phyloP scores from a whole-genome alignment of 2,113 vertebrate species.

The Alethe diademata region DNA sequence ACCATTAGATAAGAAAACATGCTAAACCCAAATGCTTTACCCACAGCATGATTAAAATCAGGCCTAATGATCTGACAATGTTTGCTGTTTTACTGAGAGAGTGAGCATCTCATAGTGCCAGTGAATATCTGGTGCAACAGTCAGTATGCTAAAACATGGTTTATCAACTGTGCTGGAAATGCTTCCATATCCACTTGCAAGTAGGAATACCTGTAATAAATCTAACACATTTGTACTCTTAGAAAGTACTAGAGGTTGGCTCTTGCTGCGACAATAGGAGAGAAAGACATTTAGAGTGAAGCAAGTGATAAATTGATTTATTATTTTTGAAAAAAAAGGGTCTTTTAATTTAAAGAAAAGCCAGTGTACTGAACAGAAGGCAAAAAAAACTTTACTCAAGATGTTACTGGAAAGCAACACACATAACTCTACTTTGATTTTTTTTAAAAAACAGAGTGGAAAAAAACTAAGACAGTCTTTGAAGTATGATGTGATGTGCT shows the following conservation, averaged over 20 bases:
- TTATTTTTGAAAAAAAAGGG: background rate
- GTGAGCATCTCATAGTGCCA: background rate
- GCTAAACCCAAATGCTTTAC: background rate
- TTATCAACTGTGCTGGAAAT: fast-evolving
- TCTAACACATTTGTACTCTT: background rate
- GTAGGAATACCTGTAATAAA: background rate
- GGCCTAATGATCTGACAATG: background rate
- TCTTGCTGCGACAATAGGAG: background rate
- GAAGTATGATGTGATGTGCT: background rate
- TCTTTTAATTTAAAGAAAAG: background rate
- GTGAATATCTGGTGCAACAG: background rate
- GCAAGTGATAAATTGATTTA: fast-evolving
- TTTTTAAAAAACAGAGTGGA: background rate
- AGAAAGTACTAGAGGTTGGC: background rate
- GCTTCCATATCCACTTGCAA: background rate
- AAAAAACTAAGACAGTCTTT: background rate
- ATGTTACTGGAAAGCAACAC: background rate
- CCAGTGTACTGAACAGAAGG: background rate
- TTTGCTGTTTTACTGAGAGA: background rate
- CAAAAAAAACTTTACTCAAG: background rate
- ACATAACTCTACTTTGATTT: background rate
- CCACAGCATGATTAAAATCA: background rate
- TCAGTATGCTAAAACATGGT: background rate
- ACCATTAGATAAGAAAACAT: background rate
- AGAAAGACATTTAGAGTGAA: background rate